Evolutionary conservation across 2,113 vertebrate species (phyloP).

Genomic region (Pundamilia nyererei): DNA sequence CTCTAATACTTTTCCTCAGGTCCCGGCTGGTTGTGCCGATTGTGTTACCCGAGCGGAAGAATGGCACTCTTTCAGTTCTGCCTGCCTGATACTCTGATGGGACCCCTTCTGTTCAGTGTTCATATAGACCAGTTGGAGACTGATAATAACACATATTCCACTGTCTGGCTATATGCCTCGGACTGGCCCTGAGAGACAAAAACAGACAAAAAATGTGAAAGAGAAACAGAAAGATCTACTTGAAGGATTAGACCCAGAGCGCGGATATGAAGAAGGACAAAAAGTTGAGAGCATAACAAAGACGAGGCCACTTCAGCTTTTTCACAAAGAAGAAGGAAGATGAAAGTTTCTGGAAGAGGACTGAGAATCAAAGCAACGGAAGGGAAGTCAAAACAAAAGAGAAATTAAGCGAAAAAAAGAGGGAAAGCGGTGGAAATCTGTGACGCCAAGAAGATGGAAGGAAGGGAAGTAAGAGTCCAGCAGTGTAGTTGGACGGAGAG

Average conservation of each 20-base stretch:
- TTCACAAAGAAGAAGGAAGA: background rate
- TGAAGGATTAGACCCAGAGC: slow-evolving; percentile 35
- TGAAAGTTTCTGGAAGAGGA: background rate
- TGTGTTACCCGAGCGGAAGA: slow-evolving; percentile 36
- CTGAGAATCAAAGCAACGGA: background rate
- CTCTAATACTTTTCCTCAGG: slow-evolving; percentile 41
- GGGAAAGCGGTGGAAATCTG: background rate
- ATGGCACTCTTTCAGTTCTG: slow-evolving; percentile 28
- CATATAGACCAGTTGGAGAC: slow-evolving; percentile 30
- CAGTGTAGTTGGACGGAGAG: background rate
- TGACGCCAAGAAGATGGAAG: background rate
- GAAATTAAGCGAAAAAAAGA: background rate
- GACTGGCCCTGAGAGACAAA: slow-evolving; percentile 7
- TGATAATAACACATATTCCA: slow-evolving; percentile 38
- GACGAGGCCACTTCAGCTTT: background rate
- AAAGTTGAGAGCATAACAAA: background rate
- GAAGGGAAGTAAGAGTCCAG: background rate
- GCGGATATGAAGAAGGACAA: slow-evolving; percentile 38
- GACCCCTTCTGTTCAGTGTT: slow-evolving; percentile 12
- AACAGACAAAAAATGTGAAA: background rate
- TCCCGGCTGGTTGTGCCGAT: slow-evolving; percentile 42
- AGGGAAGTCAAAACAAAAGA: background rate
- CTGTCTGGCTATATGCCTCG: slow-evolving; percentile 13
- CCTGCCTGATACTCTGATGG: slow-evolving; percentile 36
- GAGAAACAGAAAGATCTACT: slow-evolving; percentile 16